These are phyloP conservation scores for Coracias cyanogaster DNA, from an alignment of 2,797 vertebrate genomes.

Conservation along the genomic window DNA sequence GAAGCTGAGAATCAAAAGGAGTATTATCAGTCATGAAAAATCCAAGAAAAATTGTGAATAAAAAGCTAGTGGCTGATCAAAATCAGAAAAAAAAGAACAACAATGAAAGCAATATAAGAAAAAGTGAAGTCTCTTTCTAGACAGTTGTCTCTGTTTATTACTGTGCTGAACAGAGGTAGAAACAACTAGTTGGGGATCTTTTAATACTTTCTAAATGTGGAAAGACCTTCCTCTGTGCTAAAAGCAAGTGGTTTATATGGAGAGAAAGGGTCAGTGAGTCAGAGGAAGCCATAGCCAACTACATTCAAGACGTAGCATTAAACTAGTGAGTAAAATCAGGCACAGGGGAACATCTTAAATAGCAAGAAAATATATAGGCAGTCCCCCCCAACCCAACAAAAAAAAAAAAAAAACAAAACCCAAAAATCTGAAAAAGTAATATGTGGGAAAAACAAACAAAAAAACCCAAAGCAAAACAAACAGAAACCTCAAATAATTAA, in stretches of 20 bases:
- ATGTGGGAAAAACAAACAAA: no score
- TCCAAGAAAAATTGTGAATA: background rate
- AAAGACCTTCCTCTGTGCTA: background rate
- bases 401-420: background rate
- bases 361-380: background rate
- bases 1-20: background rate
- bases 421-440: background rate
- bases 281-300: background rate
- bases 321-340: background rate
- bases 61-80: background rate
- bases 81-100: background rate
- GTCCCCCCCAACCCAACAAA: background rate
- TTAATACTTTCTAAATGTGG: background rate
- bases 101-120: background rate
- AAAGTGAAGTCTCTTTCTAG: background rate
- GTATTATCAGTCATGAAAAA: background rate
- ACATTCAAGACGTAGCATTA: background rate
- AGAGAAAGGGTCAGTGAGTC: background rate
- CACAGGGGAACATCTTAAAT: background rate
- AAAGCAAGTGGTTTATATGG: background rate
- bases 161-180: background rate
- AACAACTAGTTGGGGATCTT: background rate
- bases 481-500: no score
- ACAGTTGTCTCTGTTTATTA: background rate
- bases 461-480: background rate